Conservation (phyloP, 2,888 invertebrate species). For the Aplocera efformata region DNA sequence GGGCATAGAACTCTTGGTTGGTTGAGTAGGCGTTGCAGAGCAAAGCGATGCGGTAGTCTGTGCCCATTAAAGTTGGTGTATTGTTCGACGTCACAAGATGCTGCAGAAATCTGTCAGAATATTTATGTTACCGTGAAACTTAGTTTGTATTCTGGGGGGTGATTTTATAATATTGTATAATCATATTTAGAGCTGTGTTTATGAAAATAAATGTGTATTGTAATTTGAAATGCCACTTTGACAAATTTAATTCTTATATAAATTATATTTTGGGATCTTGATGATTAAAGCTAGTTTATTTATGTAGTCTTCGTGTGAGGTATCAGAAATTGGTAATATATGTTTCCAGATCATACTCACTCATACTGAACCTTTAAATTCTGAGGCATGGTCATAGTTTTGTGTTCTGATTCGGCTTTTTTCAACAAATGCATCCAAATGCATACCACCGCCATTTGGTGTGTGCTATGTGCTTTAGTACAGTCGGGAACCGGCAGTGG, state of each 20-base stretch:
- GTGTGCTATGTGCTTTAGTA: slow-evolving; percentile 90
- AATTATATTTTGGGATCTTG: too few species aligned
- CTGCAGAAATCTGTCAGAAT: slow-evolving; percentile 87
- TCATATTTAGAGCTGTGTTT: too few species aligned
- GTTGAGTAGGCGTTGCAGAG: slow-evolving; percentile 98
- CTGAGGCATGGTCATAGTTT: slow-evolving; percentile 89
- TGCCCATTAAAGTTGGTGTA: slow-evolving; percentile 86
- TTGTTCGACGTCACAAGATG: slow-evolving; percentile 89
- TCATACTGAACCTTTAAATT: slow-evolving; percentile 91
- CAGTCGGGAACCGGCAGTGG: slow-evolving; percentile 94
- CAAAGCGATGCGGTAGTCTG: slow-evolving; percentile 94
- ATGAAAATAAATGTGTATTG: too few species aligned
- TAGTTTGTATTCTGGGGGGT: too few species aligned
- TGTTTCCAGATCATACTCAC: slow-evolving; percentile 66
- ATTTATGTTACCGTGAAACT: too few species aligned
- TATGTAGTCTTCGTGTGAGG: not conserved
- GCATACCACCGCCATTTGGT: slow-evolving; percentile 96
- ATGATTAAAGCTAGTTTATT: too few species aligned
- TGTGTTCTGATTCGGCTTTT: slow-evolving; percentile 93
- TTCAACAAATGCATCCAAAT: slow-evolving; percentile 98
- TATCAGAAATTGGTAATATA: not conserved
- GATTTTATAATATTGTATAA: too few species aligned
- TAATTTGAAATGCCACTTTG: too few species aligned
- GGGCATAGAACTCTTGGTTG: slow-evolving; percentile 93
- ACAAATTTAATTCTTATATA: too few species aligned